Evolutionary conservation across 2,113 vertebrate species (phyloP).

Genomic region (Nasalis larvatus): DNA sequence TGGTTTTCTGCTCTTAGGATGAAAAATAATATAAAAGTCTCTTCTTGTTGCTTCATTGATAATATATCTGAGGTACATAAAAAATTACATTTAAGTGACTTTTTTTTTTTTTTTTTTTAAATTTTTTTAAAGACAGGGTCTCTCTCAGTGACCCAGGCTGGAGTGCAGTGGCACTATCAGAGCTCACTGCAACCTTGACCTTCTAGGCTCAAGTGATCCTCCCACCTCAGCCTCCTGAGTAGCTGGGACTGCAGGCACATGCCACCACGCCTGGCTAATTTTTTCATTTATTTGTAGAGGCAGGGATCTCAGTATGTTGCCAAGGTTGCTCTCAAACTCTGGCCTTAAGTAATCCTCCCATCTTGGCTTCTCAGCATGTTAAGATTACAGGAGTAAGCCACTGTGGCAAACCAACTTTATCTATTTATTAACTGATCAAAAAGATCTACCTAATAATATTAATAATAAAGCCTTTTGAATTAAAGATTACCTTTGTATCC

Average conservation of each 20-base stretch:
- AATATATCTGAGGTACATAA: background rate
- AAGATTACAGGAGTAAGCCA: background rate
- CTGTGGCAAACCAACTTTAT: background rate
- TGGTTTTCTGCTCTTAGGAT: background rate
- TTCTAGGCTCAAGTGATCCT: background rate
- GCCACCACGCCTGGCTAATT: background rate
- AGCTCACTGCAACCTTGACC: background rate
- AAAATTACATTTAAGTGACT: background rate
- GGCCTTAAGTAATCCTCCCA: background rate
- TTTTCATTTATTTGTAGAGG: background rate
- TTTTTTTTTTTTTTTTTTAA: no score
- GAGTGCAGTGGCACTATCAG: background rate
- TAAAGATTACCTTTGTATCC: background rate
- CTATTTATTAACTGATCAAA: background rate
- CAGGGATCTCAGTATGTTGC: background rate
- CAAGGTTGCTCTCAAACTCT: background rate
- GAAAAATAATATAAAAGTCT: background rate
- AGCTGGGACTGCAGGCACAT: background rate
- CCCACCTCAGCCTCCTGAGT: background rate
- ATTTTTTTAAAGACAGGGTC: no score
- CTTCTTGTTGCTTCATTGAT: slow-evolving; percentile 27
- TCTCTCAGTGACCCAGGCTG: background rate
- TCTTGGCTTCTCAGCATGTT: background rate
- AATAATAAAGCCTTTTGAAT: slow-evolving; percentile 30
- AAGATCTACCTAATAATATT: background rate